Evolutionary conservation across 2,888 invertebrate genomes (phyloP).

Genomic region (Amphipyra berbera): DNA sequence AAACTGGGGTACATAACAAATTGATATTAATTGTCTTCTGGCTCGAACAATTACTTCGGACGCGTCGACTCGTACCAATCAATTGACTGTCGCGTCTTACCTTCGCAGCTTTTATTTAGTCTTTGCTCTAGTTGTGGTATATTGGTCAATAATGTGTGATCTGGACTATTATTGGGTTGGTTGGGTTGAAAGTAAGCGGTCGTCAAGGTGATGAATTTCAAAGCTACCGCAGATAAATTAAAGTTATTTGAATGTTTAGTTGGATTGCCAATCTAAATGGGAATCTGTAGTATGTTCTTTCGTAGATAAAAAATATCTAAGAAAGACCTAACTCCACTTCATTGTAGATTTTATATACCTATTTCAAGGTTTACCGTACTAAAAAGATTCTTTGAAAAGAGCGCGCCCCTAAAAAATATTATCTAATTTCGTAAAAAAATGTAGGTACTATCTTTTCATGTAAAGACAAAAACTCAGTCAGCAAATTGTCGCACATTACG

Average conservation of each 20-base stretch:
- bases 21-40: constrained; percentile 55
- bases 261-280: too few relatives aligned
- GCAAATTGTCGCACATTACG: constrained; percentile 17
- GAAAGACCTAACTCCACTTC: too few relatives aligned
- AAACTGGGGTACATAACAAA: constrained; percentile 44
- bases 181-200: too few relatives aligned
- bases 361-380: background rate
- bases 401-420: background rate
- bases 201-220: too few relatives aligned
- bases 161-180: background rate
- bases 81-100: constrained; percentile 37
- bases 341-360: too few relatives aligned
- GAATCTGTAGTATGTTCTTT: too few relatives aligned
- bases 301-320: too few relatives aligned
- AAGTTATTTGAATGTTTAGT: too few relatives aligned
- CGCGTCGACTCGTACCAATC: constrained; percentile 32
- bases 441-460: constrained; percentile 4
- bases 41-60: constrained; percentile 39
- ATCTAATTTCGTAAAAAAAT: constrained; percentile 4
- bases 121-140: constrained; percentile 24
- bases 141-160: background rate
- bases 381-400: background rate
- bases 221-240: too few relatives aligned
- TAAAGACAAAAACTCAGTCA: constrained; percentile 12
- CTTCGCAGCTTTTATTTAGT: constrained; percentile 25